phyloP scores from a whole-genome alignment of 2,888 invertebrate species.

The Pseudococcus jackbeardsleyi region DNA sequence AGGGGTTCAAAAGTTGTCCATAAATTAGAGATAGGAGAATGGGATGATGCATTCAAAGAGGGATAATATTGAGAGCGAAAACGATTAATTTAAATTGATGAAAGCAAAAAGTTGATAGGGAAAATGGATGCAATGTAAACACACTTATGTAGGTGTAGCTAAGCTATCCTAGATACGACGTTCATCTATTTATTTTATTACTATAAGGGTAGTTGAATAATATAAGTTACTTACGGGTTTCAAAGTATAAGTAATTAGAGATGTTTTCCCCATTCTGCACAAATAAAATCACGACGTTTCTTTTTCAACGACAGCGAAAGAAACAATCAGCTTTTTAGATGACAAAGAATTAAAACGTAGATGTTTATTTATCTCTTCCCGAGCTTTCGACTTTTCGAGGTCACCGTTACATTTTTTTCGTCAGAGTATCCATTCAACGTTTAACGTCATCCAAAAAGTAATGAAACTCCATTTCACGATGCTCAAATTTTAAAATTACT shows the following conservation, averaged over 20 bases:
- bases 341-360: conserved; percentile 51
- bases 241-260: neutral
- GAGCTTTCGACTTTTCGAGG: neutral
- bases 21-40: neutral
- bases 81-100: neutral
- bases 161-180: neutral
- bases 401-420: conserved; percentile 30
- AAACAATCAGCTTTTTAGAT: neutral
- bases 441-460: neutral
- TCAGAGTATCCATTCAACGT: neutral
- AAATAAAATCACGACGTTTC: neutral
- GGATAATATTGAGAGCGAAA: neutral
- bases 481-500: neutral
- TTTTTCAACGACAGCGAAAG: conserved; percentile 33
- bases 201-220: neutral
- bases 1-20: neutral
- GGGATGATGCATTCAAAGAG: neutral
- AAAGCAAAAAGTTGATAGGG: neutral
- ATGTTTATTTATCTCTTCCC: conserved; percentile 40
- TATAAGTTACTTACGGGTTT: conserved; percentile 26
- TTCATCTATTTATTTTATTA: neutral
- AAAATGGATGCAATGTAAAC: neutral
- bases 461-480: neutral
- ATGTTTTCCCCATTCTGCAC: conserved; percentile 50
- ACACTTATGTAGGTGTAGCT: neutral